Percentiles rank a stretch among this genome's conserved stretches.
These are phyloP conservation scores for Epinephelus lanceolatus DNA, from an alignment of 2,113 vertebrate genomes.

Conservation along the genomic window DNA sequence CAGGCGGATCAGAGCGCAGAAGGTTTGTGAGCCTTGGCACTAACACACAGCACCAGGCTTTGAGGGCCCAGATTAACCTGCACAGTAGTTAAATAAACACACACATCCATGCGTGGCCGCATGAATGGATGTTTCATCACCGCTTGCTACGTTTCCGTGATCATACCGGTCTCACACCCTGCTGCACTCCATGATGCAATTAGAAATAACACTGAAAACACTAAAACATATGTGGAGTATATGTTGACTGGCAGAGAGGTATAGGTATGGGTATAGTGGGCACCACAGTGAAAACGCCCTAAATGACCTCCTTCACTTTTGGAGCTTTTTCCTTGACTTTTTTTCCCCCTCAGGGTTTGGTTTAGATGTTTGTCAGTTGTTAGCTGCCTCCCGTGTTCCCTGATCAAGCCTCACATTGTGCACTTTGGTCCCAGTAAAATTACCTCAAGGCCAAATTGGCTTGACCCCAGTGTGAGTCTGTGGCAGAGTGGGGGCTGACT, in stretches of 20 bases:
- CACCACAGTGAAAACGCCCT: neutral
- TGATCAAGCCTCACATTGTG: slow-evolving; percentile 48
- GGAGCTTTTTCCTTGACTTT: slow-evolving; percentile 20
- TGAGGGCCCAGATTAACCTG: slow-evolving; percentile 78
- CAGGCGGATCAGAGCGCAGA: slow-evolving; percentile 65
- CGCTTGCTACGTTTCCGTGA: slow-evolving; percentile 64
- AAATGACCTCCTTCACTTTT: slow-evolving; percentile 6
- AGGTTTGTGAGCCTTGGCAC: slow-evolving; percentile 78
- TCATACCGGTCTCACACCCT: slow-evolving; percentile 47
- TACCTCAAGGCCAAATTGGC: slow-evolving; percentile 54
- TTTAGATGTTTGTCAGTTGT: slow-evolving; percentile 47
- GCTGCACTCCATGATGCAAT: slow-evolving; percentile 70
- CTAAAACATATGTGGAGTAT: slow-evolving; percentile 48
- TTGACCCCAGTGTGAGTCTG: slow-evolving; percentile 28
- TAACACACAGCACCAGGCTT: slow-evolving; percentile 62
- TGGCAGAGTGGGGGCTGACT: slow-evolving; percentile 37
- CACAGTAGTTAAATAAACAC: slow-evolving; percentile 80
- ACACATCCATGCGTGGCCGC: slow-evolving; percentile 66
- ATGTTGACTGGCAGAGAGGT: slow-evolving; percentile 21
- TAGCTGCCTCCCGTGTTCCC: slow-evolving; percentile 10
- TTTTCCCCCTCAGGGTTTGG: slow-evolving; percentile 11
- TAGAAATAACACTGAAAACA: slow-evolving; percentile 60
- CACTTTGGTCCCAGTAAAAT: slow-evolving; percentile 45
- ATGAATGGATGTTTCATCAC: slow-evolving; percentile 78
- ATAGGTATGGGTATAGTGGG: slow-evolving; percentile 9